Base-by-base conservation (phyloP, 1,140 invertebrate species). In the Andricus grossulariae region DNA sequence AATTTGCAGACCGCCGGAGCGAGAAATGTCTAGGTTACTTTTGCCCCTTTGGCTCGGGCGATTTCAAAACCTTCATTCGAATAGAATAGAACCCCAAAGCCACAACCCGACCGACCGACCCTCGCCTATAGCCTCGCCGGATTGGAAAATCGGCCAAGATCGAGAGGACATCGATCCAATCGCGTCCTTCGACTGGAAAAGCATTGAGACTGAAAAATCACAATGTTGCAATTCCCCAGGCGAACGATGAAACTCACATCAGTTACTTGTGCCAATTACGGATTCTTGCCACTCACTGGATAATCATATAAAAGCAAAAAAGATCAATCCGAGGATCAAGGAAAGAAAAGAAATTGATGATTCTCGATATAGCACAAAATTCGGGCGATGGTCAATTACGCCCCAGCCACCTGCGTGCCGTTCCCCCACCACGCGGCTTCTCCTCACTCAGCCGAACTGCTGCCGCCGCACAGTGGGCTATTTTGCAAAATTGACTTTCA, bases 1-100 rank as follows among this genome's bases (percentile, higher is more conserved):
- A 90, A 87, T 90, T 90, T 88, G 82, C 89, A 80, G 88, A 82
- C 81, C 89, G 86, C 25, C 85, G 88, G 85, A 90, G 88, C 89
- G 88, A 75, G 81, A 81, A 84, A 83, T 85, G 60, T 57, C 39
- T 45, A 10, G 39, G 85, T 88, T 88, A 89, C 77, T 88, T 73
- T 83, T 82, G 85, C 86, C 79, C 76, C 74, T 54, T 50, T 86
- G 83, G 79, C 71, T 84, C 77, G 78, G 77, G 80, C 71, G 75
- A 74, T 66, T 5, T 83, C 78, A 75, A 82, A 83, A 86, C 73
- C 78, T 76, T 18, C 51, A 50, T 74, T 73, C 50, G 39, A 39
- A 60, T 50, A 45, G 45, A 19, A 16, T 15, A 8, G 18, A 25
- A 50, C 45, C 16, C 66, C 5, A 18, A 39, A 80, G 50, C 66